Base-by-base conservation (phyloP, 2,888 invertebrate genomes). In the Neocrepidodera transversa region DNA sequence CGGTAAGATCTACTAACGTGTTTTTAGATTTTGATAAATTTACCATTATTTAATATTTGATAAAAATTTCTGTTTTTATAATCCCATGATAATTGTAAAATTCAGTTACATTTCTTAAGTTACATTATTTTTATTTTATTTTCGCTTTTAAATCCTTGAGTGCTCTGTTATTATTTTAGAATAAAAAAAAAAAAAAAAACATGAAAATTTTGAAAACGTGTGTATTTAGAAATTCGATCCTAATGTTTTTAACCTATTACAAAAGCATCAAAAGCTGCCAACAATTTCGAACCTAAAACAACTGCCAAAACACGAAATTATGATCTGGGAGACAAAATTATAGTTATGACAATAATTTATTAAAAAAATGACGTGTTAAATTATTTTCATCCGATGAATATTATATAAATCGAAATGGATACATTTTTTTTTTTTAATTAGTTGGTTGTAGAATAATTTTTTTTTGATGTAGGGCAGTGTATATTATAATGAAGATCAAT, bases 231-330 rank as follows among this genome's bases (percentile, higher is more conserved):
- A 54, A 54, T 16, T 45, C 36, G 54, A 54, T 54, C 45, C 38
- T 45, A 45, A 53, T 53, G 53, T 53, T 54, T 53, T 45, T 54
- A 47, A 54, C 54, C 54, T 54, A 47, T 54, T 54, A 54, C 54
- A 54, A 54, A 54, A 54, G 54, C 45, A 18, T 7, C 13, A 10
- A 11, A 14, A 3, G 16, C 36, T 54, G 54, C 54, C 54, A 54
- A 54, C 32, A 54, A 54, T 47, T 45, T 47, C 43, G 14, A 43
- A 18, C 43, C 20, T n/a, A 53, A 53, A 43, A 43, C 53, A 53
- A 53, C 53, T 43, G 43, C 53, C 42, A 53, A 53, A 53, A 43
- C 13, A 43, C 13, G 13, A 54, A 54, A 54, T 54, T 45, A 54
- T 47, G 43, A 54, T 54, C 54, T 36, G 36, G 45, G 45, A 43